These are phyloP conservation scores for Hydrotaea diabolus DNA, from an alignment of 2,888 invertebrate genomes.

Conservation along the genomic window DNA sequence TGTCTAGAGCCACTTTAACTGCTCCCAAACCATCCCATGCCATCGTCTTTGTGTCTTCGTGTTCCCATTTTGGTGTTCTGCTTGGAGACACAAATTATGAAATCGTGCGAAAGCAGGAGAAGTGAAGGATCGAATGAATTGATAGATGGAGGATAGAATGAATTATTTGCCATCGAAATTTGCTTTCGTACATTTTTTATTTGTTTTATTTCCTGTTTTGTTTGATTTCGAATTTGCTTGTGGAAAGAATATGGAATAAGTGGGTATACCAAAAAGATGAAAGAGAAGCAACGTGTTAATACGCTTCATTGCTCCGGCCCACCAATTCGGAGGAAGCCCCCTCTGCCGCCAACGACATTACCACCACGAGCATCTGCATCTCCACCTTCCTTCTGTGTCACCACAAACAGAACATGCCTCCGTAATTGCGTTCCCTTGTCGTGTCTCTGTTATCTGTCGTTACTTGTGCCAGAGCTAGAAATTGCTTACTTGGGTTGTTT, in stretches of 20 bases:
- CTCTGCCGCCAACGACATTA: conserved; percentile 39
- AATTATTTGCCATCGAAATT: conserved; percentile 59
- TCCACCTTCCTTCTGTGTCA: conserved; percentile 10
- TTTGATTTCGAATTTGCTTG: conserved; percentile 57
- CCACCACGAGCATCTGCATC: conserved; percentile 36
- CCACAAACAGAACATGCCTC: conserved; percentile 51
- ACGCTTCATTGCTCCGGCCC: conserved; percentile 62
- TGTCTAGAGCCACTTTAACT: conserved; percentile 36
- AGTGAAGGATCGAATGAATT: conserved; percentile 16
- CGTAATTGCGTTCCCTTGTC: conserved; percentile 67
- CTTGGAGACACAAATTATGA: conserved; percentile 52
- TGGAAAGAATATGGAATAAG: conserved; percentile 42
- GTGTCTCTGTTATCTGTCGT: conserved; percentile 59
- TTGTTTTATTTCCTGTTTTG: conserved; percentile 56
- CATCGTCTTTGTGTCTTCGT: conserved; percentile 20
- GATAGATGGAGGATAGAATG: conserved; percentile 13
- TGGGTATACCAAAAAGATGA: not conserved
- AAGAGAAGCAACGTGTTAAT: conserved; percentile 64
- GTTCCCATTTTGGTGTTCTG: conserved; percentile 15
- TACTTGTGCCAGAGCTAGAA: conserved; percentile 38
- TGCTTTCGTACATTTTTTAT: conserved; percentile 40
- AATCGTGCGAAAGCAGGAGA: conserved; percentile 54
- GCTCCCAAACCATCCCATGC: conserved; percentile 13
- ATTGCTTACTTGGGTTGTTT: conserved; percentile 33
- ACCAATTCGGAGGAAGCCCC: conserved; percentile 18